Percentiles rank a stretch among this genome's conserved stretches.
These are phyloP conservation scores for Labeo rohita DNA, from an alignment of 2,113 vertebrate genomes.

Conservation along the genomic window DNA sequence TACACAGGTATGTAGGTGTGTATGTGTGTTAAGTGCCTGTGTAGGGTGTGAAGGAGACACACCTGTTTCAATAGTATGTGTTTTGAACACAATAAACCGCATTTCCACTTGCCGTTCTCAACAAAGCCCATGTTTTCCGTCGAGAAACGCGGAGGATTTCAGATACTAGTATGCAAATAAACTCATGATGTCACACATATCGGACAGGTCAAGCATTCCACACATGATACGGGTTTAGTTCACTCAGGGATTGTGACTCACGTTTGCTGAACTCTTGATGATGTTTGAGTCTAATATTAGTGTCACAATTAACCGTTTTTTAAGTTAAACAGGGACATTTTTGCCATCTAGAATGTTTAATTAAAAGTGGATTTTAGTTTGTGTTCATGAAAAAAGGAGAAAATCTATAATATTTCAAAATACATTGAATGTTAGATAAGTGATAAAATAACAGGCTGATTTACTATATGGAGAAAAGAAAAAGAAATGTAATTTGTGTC, in stretches of 20 bases:
- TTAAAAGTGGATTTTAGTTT: background rate
- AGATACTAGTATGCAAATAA: background rate
- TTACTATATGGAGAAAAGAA: background rate
- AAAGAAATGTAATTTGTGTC: background rate
- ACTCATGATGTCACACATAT: background rate
- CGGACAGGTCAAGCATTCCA: background rate
- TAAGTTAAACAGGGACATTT: too few species aligned
- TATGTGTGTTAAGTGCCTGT: slow-evolving; percentile 54
- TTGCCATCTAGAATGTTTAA: too few species aligned
- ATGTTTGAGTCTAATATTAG: background rate
- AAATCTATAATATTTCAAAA: background rate
- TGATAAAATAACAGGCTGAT: background rate
- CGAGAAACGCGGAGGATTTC: background rate
- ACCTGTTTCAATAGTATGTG: slow-evolving; percentile 63
- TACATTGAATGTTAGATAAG: background rate
- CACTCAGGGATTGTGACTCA: background rate
- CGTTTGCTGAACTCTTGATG: background rate
- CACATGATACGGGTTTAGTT: background rate
- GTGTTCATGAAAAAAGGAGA: background rate
- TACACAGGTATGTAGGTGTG: background rate
- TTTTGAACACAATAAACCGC: slow-evolving; percentile 36
- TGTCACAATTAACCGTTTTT: background rate
- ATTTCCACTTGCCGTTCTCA: background rate
- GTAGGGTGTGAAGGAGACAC: slow-evolving; percentile 66
- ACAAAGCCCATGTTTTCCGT: background rate